phyloP scores from a whole-genome alignment of 2,797 vertebrate species.

The Oreonectes daqikongensis region DNA sequence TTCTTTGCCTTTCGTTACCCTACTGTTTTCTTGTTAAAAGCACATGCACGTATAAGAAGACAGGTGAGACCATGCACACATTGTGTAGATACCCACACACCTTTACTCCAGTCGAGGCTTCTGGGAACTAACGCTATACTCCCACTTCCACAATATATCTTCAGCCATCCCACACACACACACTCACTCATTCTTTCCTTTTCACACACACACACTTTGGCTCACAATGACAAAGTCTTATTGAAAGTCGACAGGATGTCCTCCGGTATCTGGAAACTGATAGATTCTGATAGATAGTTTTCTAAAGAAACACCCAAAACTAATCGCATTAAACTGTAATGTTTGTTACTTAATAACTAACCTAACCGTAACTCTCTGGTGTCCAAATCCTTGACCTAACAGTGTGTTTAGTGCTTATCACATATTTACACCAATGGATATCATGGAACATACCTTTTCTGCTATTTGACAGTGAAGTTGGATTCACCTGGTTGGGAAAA shows the following conservation, averaged over 20 bases:
- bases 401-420: slow-evolving; percentile 9
- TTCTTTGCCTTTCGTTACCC: not conserved
- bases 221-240: not conserved
- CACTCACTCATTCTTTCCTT: too few relatives aligned
- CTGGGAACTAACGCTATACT: slow-evolving; percentile 38
- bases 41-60: not conserved
- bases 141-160: slow-evolving; percentile 11
- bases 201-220: slow-evolving; percentile 35
- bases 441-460: not conserved
- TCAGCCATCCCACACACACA: slow-evolving; percentile 18
- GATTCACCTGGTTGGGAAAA: not conserved
- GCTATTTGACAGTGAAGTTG: not conserved
- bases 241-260: not conserved
- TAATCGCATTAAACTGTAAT: slow-evolving; percentile 7
- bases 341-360: slow-evolving; percentile 33
- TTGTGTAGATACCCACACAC: slow-evolving; percentile 20
- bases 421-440: not conserved
- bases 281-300: too few relatives aligned
- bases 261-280: slow-evolving; percentile 1
- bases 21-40: not conserved
- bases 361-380: slow-evolving; percentile 18
- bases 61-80: not conserved
- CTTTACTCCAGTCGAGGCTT: slow-evolving; percentile 31
- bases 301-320: not conserved
- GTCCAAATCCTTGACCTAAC: slow-evolving; percentile 20